Conservation (phyloP, 2,888 invertebrate species). For the Lithosia quadra region DNA sequence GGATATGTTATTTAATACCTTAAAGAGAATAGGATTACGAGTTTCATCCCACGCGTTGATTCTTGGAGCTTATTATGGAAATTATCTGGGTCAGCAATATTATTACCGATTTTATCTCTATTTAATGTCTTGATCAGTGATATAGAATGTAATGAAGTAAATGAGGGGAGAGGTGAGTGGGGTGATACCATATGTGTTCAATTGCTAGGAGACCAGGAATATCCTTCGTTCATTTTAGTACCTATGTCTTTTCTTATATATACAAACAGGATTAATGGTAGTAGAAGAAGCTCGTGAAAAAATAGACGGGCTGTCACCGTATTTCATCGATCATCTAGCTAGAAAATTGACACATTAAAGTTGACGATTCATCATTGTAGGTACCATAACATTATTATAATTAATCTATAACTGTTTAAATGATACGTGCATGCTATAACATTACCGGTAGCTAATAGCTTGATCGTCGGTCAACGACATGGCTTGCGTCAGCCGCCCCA, state of each 20-base stretch:
- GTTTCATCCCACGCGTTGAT: slow-evolving; percentile 45
- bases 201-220: background rate
- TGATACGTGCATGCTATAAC: slow-evolving; percentile 3
- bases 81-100: slow-evolving; percentile 42
- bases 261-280: too few relatives aligned
- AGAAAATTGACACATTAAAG: too few relatives aligned
- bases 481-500: slow-evolving; percentile 38
- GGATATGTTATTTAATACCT: slow-evolving; percentile 53
- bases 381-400: background rate
- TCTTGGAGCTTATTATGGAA: slow-evolving; percentile 37
- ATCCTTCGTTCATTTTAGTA: background rate
- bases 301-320: too few relatives aligned
- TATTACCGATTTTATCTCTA: slow-evolving; percentile 26
- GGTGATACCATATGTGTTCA: background rate
- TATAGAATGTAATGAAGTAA: background rate
- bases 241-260: too few relatives aligned
- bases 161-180: background rate
- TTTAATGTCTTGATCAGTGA: background rate
- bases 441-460: slow-evolving; percentile 20
- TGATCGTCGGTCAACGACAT: slow-evolving; percentile 48
- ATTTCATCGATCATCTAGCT: too few relatives aligned
- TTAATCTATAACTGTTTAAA: background rate
- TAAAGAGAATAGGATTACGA: slow-evolving; percentile 44
- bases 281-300: too few relatives aligned
- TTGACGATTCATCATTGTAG: background rate